These are phyloP conservation scores for Scaptomyza parva DNA, from an alignment of 2,888 invertebrate genomes.

Conservation along the genomic window DNA sequence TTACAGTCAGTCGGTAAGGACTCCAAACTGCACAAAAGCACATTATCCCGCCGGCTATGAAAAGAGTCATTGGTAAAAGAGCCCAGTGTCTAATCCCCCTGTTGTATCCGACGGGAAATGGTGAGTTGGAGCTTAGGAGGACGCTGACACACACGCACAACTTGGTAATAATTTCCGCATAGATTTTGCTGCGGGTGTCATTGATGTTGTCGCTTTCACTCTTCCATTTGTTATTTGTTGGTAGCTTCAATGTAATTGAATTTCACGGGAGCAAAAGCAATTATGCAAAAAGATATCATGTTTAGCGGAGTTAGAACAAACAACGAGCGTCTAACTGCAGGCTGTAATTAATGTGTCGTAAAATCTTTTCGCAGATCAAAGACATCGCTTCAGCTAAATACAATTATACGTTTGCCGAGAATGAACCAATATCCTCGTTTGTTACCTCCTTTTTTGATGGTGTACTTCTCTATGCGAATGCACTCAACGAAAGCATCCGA, in stretches of 20 bases:
- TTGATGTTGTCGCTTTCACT: background rate
- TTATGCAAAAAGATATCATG: conserved; percentile 35
- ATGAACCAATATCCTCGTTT: conserved; percentile 94
- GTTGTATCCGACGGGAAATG: background rate
- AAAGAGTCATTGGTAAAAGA: conserved; percentile 10
- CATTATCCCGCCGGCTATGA: conserved; percentile 9
- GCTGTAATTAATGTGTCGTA: conserved; percentile 13
- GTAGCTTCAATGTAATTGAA: conserved; percentile 55
- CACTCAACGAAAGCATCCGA: conserved; percentile 93
- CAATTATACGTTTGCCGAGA: conserved; percentile 90
- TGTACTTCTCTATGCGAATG: conserved; percentile 95
- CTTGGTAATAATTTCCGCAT: conserved; percentile 55
- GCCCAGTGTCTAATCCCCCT: conserved; percentile 5
- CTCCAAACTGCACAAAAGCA: conserved; percentile 1
- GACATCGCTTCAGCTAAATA: conserved; percentile 88
- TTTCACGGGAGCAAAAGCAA: conserved; percentile 58
- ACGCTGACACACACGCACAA: conserved; percentile 13
- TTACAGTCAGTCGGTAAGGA: background rate
- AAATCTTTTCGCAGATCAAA: conserved; percentile 86
- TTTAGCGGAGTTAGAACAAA: background rate
- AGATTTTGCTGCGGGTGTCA: conserved; percentile 23
- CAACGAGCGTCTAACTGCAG: background rate
- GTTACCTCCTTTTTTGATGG: conserved; percentile 98
- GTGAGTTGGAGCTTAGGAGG: background rate
- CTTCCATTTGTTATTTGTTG: conserved; percentile 21